Evolutionary conservation across 2,888 invertebrate genomes (phyloP), one percentile per base, ranked within the genome.

Genomic region (Drosophila basisetae): DNA sequence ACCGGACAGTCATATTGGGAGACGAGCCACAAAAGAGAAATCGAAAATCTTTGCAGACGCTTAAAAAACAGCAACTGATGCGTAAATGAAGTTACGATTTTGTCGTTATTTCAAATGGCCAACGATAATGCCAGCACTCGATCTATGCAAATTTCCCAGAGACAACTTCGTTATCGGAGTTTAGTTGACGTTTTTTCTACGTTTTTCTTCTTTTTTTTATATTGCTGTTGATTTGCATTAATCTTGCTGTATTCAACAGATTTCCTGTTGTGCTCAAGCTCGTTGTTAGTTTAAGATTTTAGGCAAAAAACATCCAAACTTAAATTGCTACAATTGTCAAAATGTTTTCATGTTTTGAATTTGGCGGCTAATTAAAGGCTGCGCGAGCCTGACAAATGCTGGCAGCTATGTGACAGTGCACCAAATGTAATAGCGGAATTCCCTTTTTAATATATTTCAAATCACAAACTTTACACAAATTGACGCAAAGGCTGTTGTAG

Each of bases 21-120:
- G 63, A 53, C 55, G 55, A 28, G 50, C 30, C 53, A 31, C 35
- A 69, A 89, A 89, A 89, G 84, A 82, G 83, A 89, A 87, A 89
- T 84, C 87, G 84, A 73, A 73, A 60, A 76, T 72, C 69, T 68
- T 68, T 63, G 37, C 64, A 55, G 62, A 47, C 62, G 62, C 37
- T 65, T 52, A 68, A 74, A 63, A 58, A 56, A 64, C 60, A 68
- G 56, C 63, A 67, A 55, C 61, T 65, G 71, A 69, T 81, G 87
- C 80, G 78, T 80, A 75, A 77, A 74, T 68, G 73, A 77, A 77
- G 73, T 71, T 73, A 71, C 65, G 69, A 61, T 73, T 75, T 65
- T 66, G 68, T 67, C 58, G 69, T 56, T 39, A 62, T 67, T 68
- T 62, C 58, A 64, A 82, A 79, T 79, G 62, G 55, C 41, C 64